phyloP scores from a whole-genome alignment of 2,888 invertebrate genomes.

The Xylocampa areola region DNA sequence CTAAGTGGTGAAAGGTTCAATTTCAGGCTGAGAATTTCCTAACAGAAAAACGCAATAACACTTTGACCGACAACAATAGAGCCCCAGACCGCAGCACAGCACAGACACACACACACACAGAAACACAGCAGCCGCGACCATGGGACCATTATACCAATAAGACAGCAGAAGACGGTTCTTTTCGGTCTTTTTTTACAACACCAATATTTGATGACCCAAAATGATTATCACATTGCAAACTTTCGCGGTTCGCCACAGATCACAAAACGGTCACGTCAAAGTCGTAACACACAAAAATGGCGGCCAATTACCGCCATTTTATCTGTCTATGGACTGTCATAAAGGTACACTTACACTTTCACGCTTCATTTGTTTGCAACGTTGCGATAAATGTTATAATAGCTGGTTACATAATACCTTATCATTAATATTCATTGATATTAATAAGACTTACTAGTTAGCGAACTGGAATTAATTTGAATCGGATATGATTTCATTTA shows the following conservation, averaged over 20 bases:
- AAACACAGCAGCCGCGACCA: too few relatives aligned
- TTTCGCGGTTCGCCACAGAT: conserved; percentile 35
- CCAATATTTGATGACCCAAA: background rate
- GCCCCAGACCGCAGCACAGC: too few relatives aligned
- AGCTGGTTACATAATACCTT: conserved; percentile 42
- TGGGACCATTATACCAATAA: too few relatives aligned
- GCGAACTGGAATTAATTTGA: background rate
- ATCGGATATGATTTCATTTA: too few relatives aligned
- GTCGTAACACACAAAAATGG: conserved; percentile 36
- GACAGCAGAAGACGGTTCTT: too few relatives aligned
- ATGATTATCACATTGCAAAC: conserved; percentile 19
- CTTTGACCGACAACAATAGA: too few relatives aligned
- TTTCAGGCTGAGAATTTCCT: too few relatives aligned
- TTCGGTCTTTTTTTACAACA: background rate
- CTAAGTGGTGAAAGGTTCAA: too few relatives aligned
- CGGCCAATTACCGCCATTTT: conserved; percentile 47
- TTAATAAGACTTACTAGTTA: conserved; percentile 12
- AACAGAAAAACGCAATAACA: too few relatives aligned
- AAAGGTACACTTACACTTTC: conserved; percentile 40
- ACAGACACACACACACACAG: too few relatives aligned
- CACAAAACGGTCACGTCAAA: conserved; percentile 30
- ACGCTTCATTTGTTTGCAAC: conserved; percentile 53
- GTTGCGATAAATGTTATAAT: conserved; percentile 46
- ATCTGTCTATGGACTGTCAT: conserved; percentile 13
- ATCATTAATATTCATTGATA: conserved; percentile 41